Base-by-base conservation (phyloP, 2,888 invertebrate species). In the Chrysodeixis includens region DNA sequence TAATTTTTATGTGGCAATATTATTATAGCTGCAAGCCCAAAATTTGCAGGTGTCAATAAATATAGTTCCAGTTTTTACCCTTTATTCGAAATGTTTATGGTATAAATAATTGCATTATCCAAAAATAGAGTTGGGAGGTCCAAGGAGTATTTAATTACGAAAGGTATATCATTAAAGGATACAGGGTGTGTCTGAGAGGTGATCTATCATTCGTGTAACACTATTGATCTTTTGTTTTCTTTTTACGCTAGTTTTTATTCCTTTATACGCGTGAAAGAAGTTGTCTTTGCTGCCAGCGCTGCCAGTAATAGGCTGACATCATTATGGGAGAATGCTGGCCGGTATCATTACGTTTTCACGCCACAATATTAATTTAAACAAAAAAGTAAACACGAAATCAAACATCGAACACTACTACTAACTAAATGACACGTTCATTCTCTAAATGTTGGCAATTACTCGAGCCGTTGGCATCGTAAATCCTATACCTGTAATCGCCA, bases 401-500 rank as follows among this genome's bases (percentile, higher is more conserved):
- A 18, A 56, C 59, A 52, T 8, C 12, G 58, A 49, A 49, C 46
- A 49, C 46, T 49, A 20, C 46, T 49, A 20, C 18, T 9, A 76
- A 60, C 60, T 26, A 10, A 35, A 66, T 49, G 62, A 69, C 69
- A 49, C 30, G 49, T 52, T 52, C 18, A 9, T 49, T 56, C 74
- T 76, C 86, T 82, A 88, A 88, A 88, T 83, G 83, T 76, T 77
- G 79, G 81, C 88, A 90, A 89, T 91, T 88, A 91, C 84, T 61
- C 78, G 76, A 76, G 83, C 81, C 79, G 66, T 82, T 80, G 77
- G 81, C 83, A 77, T 85, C 87, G 86, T 89, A 88, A 88, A 88
- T 89, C 86, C 82, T 69, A 62, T 79, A 77, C 71, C 81, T 79
- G 84, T 86, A 90, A 92, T 92, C 91, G 88, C 83, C 90, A 86